Percentiles rank a stretch among this genome's conserved stretches.
Conservation (phyloP, 2,797 vertebrate genomes). For the Coreius guichenoti region DNA sequence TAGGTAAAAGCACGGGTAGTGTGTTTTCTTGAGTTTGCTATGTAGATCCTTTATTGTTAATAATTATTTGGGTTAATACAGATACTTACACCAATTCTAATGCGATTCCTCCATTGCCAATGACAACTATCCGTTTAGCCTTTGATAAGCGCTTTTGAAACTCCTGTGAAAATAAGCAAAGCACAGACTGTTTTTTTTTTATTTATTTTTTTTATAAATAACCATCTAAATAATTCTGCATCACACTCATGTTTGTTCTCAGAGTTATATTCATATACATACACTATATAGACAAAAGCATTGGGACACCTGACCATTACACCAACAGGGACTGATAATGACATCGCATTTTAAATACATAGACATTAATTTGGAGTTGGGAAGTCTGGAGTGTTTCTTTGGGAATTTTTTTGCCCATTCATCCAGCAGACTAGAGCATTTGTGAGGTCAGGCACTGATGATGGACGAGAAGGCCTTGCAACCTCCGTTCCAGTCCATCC, state of each 20-base stretch:
- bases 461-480: too few species aligned
- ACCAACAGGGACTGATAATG: not conserved
- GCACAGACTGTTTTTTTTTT: too few species aligned
- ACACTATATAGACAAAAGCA: not conserved
- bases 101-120: slow-evolving; percentile 97
- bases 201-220: not conserved
- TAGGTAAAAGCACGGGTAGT: not conserved
- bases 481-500: too few species aligned
- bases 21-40: not conserved
- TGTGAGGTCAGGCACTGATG: too few species aligned
- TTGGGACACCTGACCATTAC: not conserved
- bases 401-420: too few species aligned
- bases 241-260: not conserved
- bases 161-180: slow-evolving; percentile 75
- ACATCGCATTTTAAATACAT: not conserved
- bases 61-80: not conserved
- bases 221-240: not conserved
- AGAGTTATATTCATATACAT: not conserved
- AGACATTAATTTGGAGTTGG: not conserved
- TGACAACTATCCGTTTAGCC: slow-evolving; percentile 87
- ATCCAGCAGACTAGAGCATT: too few species aligned
- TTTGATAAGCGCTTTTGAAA: slow-evolving; percentile 88
- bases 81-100: slow-evolving; percentile 93
- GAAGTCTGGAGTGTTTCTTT: too few species aligned
- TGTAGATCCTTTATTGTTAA: not conserved